Conservation (phyloP, 2,797 vertebrate genomes). For the Protonibea diacanthus region DNA sequence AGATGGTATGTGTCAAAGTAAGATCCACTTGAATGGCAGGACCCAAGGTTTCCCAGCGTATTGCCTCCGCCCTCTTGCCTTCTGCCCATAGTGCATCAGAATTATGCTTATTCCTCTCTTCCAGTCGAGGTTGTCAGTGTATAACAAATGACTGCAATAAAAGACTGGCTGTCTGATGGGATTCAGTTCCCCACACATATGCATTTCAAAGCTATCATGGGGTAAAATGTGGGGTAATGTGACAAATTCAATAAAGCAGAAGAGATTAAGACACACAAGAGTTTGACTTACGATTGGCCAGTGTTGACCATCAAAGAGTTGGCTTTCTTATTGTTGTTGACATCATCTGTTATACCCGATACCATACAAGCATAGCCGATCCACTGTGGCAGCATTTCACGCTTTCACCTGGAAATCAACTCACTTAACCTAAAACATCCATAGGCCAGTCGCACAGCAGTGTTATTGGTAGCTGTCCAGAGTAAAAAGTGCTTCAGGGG, state of each 20-base stretch:
- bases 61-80: too few relatives aligned
- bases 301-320: conserved; percentile 7
- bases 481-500: conserved; percentile 50
- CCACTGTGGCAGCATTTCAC: conserved; percentile 12
- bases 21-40: too few relatives aligned
- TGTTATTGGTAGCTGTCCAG: conserved; percentile 38
- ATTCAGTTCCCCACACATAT: conserved; percentile 43
- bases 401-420: conserved; percentile 9
- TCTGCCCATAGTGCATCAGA: not conserved
- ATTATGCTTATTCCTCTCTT: conserved; percentile 13
- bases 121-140: conserved; percentile 32
- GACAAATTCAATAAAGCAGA: conserved; percentile 40
- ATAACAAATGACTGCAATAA: conserved; percentile 63
- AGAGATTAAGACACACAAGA: conserved; percentile 30
- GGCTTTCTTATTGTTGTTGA: not conserved
- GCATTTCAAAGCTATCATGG: conserved; percentile 41
- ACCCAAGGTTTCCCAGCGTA: too few relatives aligned
- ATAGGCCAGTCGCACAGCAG: conserved; percentile 5
- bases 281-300: not conserved
- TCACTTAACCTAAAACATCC: conserved; percentile 35
- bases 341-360: conserved; percentile 5
- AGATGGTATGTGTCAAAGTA: too few relatives aligned
- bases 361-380: not conserved
- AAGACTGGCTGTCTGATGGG: conserved; percentile 35
- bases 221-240: conserved; percentile 11